Percentiles rank a stretch among this genome's conserved stretches.
phyloP scores from a whole-genome alignment of 2,888 invertebrate genomes.

The Syritta pipiens region DNA sequence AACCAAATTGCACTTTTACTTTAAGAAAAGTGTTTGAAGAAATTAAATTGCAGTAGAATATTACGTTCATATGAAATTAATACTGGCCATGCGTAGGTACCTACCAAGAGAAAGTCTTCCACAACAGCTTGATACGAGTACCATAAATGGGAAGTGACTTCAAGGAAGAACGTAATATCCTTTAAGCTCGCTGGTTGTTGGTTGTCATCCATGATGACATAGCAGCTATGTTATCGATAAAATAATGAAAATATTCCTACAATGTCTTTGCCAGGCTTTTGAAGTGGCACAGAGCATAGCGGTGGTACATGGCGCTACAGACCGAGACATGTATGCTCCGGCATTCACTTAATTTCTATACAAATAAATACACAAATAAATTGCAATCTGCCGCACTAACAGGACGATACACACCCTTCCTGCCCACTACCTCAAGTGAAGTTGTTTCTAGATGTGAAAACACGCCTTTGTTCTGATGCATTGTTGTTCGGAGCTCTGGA shows the following conservation, averaged over 20 bases:
- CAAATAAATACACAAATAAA: constrained; percentile 53
- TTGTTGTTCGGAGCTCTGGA: constrained; percentile 47
- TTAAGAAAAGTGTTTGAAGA: no score
- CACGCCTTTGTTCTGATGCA: constrained; percentile 41
- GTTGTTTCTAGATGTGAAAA: constrained; percentile 50
- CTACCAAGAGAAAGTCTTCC: no score
- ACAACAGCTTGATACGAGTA: not conserved
- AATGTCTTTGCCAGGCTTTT: constrained; percentile 9
- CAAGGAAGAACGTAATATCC: constrained; percentile 7
- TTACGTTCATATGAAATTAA: no score
- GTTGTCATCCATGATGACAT: not conserved
- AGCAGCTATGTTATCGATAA: constrained; percentile 11
- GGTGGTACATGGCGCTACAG: no score
- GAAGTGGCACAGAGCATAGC: constrained; percentile 25
- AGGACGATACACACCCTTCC: constrained; percentile 3
- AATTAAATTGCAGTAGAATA: no score
- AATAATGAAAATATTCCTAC: constrained; percentile 31
- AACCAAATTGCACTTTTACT: no score
- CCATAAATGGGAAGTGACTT: not conserved
- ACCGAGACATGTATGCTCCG: not conserved
- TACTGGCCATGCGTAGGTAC: no score
- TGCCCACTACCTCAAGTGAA: constrained; percentile 38
- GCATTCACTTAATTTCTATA: constrained; percentile 46
- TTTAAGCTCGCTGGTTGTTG: constrained; percentile 4
- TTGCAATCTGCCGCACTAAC: constrained; percentile 33